Conservation (phyloP, 2,888 invertebrate species). For the Calliopum simillimum region DNA sequence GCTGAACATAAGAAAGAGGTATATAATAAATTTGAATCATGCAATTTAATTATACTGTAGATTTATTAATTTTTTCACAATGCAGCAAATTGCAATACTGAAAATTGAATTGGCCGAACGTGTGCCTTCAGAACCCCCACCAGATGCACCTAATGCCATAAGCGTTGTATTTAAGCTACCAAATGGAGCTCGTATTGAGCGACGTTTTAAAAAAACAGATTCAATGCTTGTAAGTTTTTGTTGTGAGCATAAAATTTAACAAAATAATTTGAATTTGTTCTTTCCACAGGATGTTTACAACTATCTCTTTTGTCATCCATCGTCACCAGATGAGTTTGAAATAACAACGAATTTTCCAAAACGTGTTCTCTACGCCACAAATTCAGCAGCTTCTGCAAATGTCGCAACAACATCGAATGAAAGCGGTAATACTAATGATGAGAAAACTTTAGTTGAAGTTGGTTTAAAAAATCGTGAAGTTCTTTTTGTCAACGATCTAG, state of each 20-base stretch:
- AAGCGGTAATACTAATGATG: slow-evolving; percentile 40
- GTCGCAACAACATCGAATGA: slow-evolving; percentile 21
- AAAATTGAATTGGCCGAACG: slow-evolving; percentile 75
- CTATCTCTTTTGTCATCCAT: slow-evolving; percentile 95
- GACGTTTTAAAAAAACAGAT: slow-evolving; percentile 84
- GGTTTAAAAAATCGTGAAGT: slow-evolving; percentile 92
- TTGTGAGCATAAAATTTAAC: neutral
- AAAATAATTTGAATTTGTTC: slow-evolving; percentile 34
- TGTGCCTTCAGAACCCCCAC: slow-evolving; percentile 82
- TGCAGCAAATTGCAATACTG: slow-evolving; percentile 73
- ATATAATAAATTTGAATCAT: slow-evolving; percentile 12
- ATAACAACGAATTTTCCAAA: slow-evolving; percentile 97
- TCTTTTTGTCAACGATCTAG: slow-evolving; percentile 93
- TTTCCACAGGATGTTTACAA: slow-evolving; percentile 87
- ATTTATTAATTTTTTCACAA: neutral
- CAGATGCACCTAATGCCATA: slow-evolving; percentile 77
- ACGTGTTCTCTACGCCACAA: slow-evolving; percentile 74
- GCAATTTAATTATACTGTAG: too few relatives aligned
- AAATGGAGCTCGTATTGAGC: slow-evolving; percentile 86
- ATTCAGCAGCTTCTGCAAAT: slow-evolving; percentile 26
- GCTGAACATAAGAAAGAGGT: slow-evolving; percentile 70
- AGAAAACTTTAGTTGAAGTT: slow-evolving; percentile 71
- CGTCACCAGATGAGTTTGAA: slow-evolving; percentile 92
- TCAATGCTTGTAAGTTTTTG: slow-evolving; percentile 79
- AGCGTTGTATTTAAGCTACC: slow-evolving; percentile 93